Percentiles rank a stretch among this genome's conserved stretches.
Evolutionary conservation across 2,113 vertebrate species (phyloP).

Genomic region (Rhea americana): DNA sequence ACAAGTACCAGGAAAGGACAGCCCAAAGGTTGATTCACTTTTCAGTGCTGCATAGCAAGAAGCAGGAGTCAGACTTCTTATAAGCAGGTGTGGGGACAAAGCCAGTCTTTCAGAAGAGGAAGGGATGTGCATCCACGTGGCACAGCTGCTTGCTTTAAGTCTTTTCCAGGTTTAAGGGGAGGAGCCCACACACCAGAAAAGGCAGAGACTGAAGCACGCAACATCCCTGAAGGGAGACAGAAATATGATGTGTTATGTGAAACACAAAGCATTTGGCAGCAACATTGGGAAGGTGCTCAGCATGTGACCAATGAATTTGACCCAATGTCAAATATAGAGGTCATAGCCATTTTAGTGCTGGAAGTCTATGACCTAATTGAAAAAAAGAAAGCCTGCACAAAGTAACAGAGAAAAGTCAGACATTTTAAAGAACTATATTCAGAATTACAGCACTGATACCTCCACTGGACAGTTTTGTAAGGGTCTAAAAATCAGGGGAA

Average conservation of each 20-base stretch:
- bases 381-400: not conserved
- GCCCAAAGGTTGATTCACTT: not conserved
- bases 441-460: not conserved
- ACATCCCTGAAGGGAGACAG: not conserved
- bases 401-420: not conserved
- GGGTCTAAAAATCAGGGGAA: not conserved
- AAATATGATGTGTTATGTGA: fast-evolving
- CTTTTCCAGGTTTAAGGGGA: not conserved
- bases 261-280: not conserved
- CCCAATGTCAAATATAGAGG: no score
- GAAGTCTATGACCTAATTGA: not conserved
- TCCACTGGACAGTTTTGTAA: not conserved
- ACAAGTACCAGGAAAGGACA: not conserved
- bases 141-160: not conserved
- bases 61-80: not conserved
- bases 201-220: not conserved
- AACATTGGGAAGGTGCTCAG: fast-evolving
- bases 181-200: not conserved
- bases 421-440: not conserved
- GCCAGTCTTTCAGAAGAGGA: not conserved
- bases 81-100: not conserved
- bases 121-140: not conserved
- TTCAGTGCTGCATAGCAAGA: not conserved
- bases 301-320: no score
- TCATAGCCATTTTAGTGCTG: not conserved